Evolutionary conservation across 2,113 vertebrate species (phyloP).

Genomic region (Syngnathus floridae): DNA sequence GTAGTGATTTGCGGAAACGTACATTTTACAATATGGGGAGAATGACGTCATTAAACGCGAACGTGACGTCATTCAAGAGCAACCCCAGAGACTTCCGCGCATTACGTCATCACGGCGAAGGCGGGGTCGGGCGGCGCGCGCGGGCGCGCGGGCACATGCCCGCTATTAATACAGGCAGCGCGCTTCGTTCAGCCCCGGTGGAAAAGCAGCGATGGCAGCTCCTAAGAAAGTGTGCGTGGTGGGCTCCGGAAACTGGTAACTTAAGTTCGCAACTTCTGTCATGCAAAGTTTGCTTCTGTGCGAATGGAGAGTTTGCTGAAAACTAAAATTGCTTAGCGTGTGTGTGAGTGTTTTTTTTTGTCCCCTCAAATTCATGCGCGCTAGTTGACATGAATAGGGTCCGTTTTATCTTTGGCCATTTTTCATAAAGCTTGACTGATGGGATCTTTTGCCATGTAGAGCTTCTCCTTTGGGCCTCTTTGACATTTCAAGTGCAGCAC

Average conservation of each 20-base stretch:
- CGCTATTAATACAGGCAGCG: constrained; percentile 58
- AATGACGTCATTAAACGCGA: no score
- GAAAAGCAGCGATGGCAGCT: constrained; percentile 52
- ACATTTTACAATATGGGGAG: no score
- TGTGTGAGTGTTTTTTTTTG: no score
- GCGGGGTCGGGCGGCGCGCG: no score
- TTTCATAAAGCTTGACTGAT: background rate
- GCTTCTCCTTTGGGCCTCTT: background rate
- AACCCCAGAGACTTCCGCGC: no score
- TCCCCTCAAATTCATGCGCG: background rate
- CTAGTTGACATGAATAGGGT: background rate
- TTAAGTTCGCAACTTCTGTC: background rate
- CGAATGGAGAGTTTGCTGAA: background rate
- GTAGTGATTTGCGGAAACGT: no score
- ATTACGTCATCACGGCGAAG: background rate
- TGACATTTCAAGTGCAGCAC: background rate
- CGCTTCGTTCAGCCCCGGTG: constrained; percentile 6
- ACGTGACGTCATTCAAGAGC: no score
- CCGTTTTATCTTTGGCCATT: background rate
- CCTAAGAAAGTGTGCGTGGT: constrained; percentile 84
- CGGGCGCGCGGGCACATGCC: background rate
- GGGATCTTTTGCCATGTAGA: background rate
- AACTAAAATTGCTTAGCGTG: background rate
- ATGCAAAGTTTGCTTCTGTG: background rate
- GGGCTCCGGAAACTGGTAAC: constrained; percentile 97